phyloP scores from a whole-genome alignment of 2,113 vertebrate genomes.

The Morone saxatilis region DNA sequence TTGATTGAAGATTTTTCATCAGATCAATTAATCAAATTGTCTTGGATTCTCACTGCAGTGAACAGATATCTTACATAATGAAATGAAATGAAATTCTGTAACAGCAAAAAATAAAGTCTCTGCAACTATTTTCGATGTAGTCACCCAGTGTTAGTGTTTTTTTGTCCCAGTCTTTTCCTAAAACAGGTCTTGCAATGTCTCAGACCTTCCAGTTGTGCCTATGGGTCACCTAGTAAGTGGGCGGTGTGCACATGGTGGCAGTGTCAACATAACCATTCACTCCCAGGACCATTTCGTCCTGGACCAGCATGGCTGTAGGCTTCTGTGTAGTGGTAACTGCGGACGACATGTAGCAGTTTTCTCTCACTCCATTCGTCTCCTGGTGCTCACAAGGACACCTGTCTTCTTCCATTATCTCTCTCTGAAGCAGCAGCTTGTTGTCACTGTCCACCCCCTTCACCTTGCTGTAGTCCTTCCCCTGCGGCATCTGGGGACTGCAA shows the following conservation, averaged over 20 bases:
- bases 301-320: conserved; percentile 33
- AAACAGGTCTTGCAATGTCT: conserved; percentile 24
- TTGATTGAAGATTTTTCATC: conserved; percentile 13
- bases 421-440: conserved; percentile 88
- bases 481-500: conserved; percentile 1
- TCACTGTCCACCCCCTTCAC: conserved; percentile 86
- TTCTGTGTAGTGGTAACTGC: conserved; percentile 62
- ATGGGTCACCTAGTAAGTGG: conserved; percentile 39
- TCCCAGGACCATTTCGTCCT: conserved; percentile 64
- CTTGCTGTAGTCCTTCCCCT: conserved; percentile 88
- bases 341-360: conserved; percentile 38
- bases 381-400: conserved; percentile 52
- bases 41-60: conserved; percentile 7
- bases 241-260: conserved; percentile 72
- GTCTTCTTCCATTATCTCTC: conserved; percentile 75
- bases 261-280: conserved; percentile 91
- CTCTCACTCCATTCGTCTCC: conserved; percentile 62
- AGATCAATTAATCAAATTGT: conserved; percentile 2
- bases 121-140: not conserved
- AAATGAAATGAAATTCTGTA: conserved; percentile 1
- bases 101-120: conserved; percentile 31
- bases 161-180: not conserved
- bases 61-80: conserved; percentile 11
- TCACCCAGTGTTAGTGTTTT: conserved; percentile 30
- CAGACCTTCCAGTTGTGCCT: not conserved